Percentiles rank a stretch among this genome's conserved stretches.
Evolutionary conservation across 2,113 vertebrate genomes (phyloP).

Genomic region (Columba livia): DNA sequence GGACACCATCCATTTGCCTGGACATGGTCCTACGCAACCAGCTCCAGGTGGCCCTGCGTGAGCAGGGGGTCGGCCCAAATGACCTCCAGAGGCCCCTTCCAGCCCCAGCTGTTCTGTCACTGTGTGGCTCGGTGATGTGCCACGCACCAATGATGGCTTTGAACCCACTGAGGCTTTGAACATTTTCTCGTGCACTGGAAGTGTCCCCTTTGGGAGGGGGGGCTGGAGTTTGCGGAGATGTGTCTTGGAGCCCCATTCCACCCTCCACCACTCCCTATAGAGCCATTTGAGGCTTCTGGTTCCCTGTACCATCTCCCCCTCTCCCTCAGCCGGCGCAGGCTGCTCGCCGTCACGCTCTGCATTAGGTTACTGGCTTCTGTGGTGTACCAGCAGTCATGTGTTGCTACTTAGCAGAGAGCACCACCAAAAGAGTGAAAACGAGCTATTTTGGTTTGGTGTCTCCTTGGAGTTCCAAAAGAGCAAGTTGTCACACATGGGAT

Average conservation of each 20-base stretch:
- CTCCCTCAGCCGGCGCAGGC: neutral
- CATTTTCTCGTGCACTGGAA: neutral
- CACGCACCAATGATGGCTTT: fast-evolving
- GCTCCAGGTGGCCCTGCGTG: neutral
- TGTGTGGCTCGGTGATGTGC: neutral
- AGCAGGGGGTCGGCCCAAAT: neutral
- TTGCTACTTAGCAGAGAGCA: neutral
- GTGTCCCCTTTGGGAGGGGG: neutral
- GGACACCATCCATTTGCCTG: neutral
- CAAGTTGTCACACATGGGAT: neutral
- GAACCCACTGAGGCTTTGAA: neutral
- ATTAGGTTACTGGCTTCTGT: slow-evolving; percentile 10
- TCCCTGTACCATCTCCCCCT: neutral
- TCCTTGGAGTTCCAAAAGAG: slow-evolving; percentile 23
- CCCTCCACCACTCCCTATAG: no score
- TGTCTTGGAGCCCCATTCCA: neutral
- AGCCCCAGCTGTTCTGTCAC: neutral
- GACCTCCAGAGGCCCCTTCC: neutral
- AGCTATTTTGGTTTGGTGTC: slow-evolving; percentile 33
- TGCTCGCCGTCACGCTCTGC: neutral
- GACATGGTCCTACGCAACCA: neutral
- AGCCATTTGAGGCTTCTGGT: neutral
- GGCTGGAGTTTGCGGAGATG: neutral
- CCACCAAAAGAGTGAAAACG: slow-evolving; percentile 21
- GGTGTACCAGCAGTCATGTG: slow-evolving; percentile 2